Evolutionary conservation across 2,888 invertebrate species (phyloP).

Genomic region (Andrena fulva): DNA sequence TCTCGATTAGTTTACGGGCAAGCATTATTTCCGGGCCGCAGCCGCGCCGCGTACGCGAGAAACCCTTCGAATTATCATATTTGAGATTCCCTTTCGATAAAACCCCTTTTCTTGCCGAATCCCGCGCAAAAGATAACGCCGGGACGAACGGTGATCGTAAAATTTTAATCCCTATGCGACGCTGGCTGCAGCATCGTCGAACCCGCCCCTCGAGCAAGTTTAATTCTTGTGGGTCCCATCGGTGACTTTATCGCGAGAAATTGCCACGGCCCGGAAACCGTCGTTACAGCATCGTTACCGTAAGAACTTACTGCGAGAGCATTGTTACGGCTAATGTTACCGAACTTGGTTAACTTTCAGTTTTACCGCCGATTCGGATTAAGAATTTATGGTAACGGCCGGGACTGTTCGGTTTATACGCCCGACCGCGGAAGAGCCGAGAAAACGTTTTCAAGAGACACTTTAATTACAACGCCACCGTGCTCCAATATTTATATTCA

Average conservation of each 20-base stretch:
- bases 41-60: background rate
- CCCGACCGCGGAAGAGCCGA: slow-evolving; percentile 49
- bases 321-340: slow-evolving; percentile 84
- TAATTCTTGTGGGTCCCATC: slow-evolving; percentile 83
- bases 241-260: slow-evolving; percentile 84
- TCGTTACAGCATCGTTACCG: slow-evolving; percentile 84
- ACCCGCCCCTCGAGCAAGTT: slow-evolving; percentile 78
- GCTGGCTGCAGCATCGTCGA: slow-evolving; percentile 60
- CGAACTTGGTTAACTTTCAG: slow-evolving; percentile 83
- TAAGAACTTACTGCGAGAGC: slow-evolving; percentile 81
- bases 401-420: slow-evolving; percentile 64
- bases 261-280: slow-evolving; percentile 78
- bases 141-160: slow-evolving; percentile 45
- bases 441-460: slow-evolving; percentile 61
- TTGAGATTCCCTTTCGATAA: background rate
- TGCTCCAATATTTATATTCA: slow-evolving; percentile 61
- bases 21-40: background rate
- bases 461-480: slow-evolving; percentile 66
- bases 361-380: slow-evolving; percentile 84
- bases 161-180: slow-evolving; percentile 73
- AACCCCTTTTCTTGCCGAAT: background rate
- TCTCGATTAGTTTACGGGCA: slow-evolving; percentile 43
- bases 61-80: background rate
- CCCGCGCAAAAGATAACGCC: background rate
- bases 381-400: slow-evolving; percentile 84